Conservation (phyloP, 2,888 invertebrate species). For the Malthinus seriepunctatus region DNA sequence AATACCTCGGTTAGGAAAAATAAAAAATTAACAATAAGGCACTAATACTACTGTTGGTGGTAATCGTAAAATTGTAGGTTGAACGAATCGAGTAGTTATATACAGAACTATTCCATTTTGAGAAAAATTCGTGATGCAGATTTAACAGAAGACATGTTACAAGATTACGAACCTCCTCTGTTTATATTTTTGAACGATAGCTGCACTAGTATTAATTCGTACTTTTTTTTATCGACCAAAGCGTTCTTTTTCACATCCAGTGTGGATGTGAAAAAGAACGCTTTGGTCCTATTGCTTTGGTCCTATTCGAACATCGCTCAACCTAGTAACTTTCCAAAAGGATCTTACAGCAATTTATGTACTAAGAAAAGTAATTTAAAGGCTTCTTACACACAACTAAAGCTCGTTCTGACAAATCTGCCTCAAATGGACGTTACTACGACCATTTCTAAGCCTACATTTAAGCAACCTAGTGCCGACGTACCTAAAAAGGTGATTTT, state of each 20-base stretch:
- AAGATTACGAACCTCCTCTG: conserved; percentile 48
- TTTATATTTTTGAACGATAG: conserved; percentile 50
- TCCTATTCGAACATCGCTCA: conserved; percentile 42
- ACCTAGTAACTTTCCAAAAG: not conserved
- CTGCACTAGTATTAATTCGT: conserved; percentile 49
- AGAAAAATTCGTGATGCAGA: conserved; percentile 52
- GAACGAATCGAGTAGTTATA: conserved; percentile 41
- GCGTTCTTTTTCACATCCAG: conserved; percentile 31
- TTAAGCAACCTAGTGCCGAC: conserved; percentile 24
- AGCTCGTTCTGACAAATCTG: conserved; percentile 19
- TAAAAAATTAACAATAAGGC: conserved; percentile 13
- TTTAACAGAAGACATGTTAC: conserved; percentile 45
- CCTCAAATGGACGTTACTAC: conserved; percentile 8
- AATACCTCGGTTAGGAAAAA: too few species aligned
- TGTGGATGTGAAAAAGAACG: conserved; percentile 44
- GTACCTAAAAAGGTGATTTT: conserved; percentile 28
- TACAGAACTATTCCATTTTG: conserved; percentile 51
- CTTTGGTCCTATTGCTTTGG: conserved; percentile 37
- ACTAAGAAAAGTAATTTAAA: conserved; percentile 16
- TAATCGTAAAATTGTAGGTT: conserved; percentile 2
- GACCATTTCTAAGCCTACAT: conserved; percentile 8
- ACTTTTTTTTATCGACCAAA: conserved; percentile 3
- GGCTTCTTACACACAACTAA: conserved; percentile 22
- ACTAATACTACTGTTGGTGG: not conserved
- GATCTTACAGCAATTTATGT: conserved; percentile 13